Conservation (phyloP, 2,888 invertebrate species). For the Sphaeridia pumilis region DNA sequence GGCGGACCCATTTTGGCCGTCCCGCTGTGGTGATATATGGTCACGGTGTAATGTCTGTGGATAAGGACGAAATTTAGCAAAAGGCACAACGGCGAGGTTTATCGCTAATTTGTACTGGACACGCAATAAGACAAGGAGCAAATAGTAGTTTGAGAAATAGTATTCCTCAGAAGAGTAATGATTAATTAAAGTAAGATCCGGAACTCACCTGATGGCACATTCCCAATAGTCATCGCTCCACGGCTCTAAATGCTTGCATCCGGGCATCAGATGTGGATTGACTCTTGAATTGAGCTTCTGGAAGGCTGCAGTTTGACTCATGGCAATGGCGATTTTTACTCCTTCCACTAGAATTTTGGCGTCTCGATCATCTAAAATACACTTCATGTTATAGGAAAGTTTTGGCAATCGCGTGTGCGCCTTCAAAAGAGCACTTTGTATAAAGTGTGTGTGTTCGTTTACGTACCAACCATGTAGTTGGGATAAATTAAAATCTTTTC, state of each 20-base stretch:
- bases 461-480: slow-evolving; percentile 51
- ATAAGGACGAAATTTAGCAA: background rate
- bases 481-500: slow-evolving; percentile 81
- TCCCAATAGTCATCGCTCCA: slow-evolving; percentile 73
- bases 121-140: background rate
- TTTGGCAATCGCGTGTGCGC: too few species aligned
- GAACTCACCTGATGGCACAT: slow-evolving; percentile 44
- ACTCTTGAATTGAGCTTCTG: slow-evolving; percentile 66
- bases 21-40: slow-evolving; percentile 70
- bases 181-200: background rate
- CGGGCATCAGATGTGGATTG: slow-evolving; percentile 63
- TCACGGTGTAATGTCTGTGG: slow-evolving; percentile 57
- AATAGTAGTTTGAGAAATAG: too few species aligned
- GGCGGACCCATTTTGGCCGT: slow-evolving; percentile 66
- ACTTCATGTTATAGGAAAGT: too few species aligned
- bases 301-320: slow-evolving; percentile 64
- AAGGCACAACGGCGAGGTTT: background rate
- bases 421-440: background rate
- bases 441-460: background rate
- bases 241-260: slow-evolving; percentile 50
- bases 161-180: background rate
- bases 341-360: slow-evolving; percentile 31
- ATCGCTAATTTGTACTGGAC: background rate
- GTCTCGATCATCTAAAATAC: slow-evolving; percentile 23
- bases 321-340: slow-evolving; percentile 60